Evolutionary conservation across 2,888 invertebrate genomes (phyloP).

Genomic region (Conus canariensis): DNA sequence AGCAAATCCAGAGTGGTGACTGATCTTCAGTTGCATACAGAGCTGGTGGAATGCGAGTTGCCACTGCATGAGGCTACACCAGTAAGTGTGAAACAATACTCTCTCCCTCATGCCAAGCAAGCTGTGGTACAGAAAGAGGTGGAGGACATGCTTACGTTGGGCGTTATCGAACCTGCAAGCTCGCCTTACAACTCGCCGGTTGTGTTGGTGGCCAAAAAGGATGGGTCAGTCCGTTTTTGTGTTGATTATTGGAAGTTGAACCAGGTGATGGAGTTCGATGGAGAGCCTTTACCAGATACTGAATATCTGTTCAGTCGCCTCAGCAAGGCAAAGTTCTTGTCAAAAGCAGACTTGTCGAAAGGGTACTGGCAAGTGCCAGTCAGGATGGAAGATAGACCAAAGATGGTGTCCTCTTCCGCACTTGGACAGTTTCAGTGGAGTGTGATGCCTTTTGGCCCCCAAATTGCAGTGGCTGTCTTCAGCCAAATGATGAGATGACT

Average conservation of each 20-base stretch:
- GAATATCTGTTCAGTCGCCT: conserved; percentile 56
- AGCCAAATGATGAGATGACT: conserved; percentile 37
- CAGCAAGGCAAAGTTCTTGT: conserved; percentile 50
- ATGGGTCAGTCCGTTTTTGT: conserved; percentile 13
- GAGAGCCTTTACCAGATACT: conserved; percentile 56
- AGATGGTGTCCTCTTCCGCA: conserved; percentile 30
- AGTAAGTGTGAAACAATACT: not conserved
- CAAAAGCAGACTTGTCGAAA: conserved; percentile 39
- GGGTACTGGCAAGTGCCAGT: conserved; percentile 46
- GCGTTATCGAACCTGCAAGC: conserved; percentile 41
- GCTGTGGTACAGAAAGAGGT: conserved; percentile 27
- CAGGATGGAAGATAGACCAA: not conserved
- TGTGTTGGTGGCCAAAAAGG: conserved; percentile 39
- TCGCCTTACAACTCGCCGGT: conserved; percentile 42
- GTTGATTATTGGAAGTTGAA: conserved; percentile 48
- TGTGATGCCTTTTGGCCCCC: conserved; percentile 39
- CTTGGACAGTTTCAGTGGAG: conserved; percentile 33
- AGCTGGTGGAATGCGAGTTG: not conserved
- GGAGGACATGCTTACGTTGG: conserved; percentile 47
- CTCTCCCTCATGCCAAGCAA: conserved; percentile 14
- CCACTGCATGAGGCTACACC: not conserved
- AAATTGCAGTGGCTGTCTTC: conserved; percentile 42
- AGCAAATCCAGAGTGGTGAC: not conserved
- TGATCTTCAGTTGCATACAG: not conserved
- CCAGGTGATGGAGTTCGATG: conserved; percentile 53